phyloP scores from a whole-genome alignment of 2,797 vertebrate species.

The Hemitrygon akajei region DNA sequence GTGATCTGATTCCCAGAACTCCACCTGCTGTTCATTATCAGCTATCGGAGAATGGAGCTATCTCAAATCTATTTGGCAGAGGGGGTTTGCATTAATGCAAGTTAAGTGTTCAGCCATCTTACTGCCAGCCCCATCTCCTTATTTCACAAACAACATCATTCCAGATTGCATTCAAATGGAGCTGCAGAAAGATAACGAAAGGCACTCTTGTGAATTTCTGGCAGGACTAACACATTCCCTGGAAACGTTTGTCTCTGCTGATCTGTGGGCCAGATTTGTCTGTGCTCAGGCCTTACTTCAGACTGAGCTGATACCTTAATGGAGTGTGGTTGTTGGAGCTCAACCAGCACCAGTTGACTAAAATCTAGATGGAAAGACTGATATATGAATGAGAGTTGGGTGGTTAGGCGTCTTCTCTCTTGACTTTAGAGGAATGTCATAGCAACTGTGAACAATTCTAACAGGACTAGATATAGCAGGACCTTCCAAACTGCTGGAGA shows the following conservation, averaged over 20 bases:
- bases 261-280: not conserved
- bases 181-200: not conserved
- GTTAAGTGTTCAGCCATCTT: not conserved
- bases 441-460: too few species aligned
- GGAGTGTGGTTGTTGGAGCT: not conserved
- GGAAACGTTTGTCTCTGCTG: not conserved
- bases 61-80: not conserved
- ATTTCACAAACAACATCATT: not conserved
- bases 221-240: not conserved
- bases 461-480: too few species aligned
- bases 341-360: not conserved
- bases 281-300: not conserved
- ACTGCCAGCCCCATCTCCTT: not conserved
- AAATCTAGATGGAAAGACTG: too few species aligned
- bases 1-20: not conserved
- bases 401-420: too few species aligned
- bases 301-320: not conserved
- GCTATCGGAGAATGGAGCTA: not conserved
- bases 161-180: not conserved
- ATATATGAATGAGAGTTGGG: too few species aligned
- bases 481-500: too few species aligned
- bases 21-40: not conserved
- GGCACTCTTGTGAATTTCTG: not conserved
- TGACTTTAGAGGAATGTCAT: too few species aligned
- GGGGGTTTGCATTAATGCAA: not conserved